Evolutionary conservation across 2,797 vertebrate species (phyloP).

Genomic region (Catamblyrhynchus diadema): DNA sequence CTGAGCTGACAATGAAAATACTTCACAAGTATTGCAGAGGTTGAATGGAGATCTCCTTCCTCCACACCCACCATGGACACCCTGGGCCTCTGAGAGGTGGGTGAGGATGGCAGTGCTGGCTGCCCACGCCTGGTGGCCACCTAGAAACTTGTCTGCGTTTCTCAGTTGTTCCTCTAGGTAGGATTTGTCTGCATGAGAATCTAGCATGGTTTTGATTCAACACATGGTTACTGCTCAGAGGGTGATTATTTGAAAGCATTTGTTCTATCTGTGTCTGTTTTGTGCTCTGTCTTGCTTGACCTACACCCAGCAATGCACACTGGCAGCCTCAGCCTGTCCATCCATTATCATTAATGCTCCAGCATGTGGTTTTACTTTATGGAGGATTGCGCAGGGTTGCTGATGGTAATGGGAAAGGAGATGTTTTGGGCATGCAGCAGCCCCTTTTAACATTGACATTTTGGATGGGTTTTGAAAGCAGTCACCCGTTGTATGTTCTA

Average conservation of each 20-base stretch:
- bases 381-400: not conserved
- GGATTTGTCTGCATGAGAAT: not conserved
- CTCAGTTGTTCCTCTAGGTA: not conserved
- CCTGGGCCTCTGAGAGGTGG: not conserved
- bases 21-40: not conserved
- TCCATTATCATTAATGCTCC: not conserved
- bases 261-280: not conserved
- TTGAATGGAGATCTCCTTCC: not conserved
- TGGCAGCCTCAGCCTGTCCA: not conserved
- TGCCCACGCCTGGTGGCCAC: not conserved
- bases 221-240: not conserved
- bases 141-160: not conserved
- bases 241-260: not conserved
- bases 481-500: not conserved
- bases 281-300: constrained; percentile 13
- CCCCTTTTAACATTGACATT: not conserved
- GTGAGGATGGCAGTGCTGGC: too few species aligned
- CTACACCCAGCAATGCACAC: not conserved
- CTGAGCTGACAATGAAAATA: not conserved
- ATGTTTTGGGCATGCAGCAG: not conserved
- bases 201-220: not conserved
- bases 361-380: constrained; percentile 26
- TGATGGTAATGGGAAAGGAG: not conserved
- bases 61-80: not conserved
- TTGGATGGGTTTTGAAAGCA: not conserved